Percentiles rank a stretch among this genome's conserved stretches.
Conservation (phyloP, 35 echinoderm and acorn worm species). For the Heliocidaris erythrogramma region DNA sequence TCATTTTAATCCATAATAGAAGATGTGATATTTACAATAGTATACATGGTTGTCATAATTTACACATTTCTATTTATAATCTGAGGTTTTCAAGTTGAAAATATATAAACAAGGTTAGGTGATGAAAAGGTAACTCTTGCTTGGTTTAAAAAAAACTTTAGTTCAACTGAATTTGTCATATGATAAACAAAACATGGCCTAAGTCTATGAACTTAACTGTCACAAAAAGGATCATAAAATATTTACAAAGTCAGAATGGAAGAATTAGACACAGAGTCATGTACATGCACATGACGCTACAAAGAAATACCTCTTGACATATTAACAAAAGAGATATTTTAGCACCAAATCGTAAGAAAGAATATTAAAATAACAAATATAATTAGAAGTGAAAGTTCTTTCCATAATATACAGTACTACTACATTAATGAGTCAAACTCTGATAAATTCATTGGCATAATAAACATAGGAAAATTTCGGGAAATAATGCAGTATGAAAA, state of each 20-base stretch:
- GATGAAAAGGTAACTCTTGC: neutral
- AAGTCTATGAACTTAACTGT: neutral
- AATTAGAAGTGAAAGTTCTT: neutral
- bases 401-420: too few species aligned
- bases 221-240: neutral
- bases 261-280: neutral
- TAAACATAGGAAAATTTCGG: neutral
- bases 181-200: neutral
- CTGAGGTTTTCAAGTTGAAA: conserved; percentile 18
- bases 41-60: conserved; percentile 21
- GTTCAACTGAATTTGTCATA: neutral
- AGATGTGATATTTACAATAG: conserved; percentile 22
- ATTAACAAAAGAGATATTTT: neutral
- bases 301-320: neutral
- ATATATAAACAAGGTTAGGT: conserved; percentile 26
- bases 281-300: neutral
- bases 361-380: neutral
- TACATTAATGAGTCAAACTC: neutral
- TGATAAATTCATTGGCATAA: neutral
- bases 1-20: conserved; percentile 26
- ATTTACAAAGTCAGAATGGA: neutral
- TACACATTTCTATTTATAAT: conserved; percentile 21
- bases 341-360: conserved; percentile 2
- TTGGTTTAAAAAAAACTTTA: neutral
- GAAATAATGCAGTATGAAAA: neutral